phyloP scores from a whole-genome alignment of 2,888 invertebrate genomes.

The Melinaea marsaeus region DNA sequence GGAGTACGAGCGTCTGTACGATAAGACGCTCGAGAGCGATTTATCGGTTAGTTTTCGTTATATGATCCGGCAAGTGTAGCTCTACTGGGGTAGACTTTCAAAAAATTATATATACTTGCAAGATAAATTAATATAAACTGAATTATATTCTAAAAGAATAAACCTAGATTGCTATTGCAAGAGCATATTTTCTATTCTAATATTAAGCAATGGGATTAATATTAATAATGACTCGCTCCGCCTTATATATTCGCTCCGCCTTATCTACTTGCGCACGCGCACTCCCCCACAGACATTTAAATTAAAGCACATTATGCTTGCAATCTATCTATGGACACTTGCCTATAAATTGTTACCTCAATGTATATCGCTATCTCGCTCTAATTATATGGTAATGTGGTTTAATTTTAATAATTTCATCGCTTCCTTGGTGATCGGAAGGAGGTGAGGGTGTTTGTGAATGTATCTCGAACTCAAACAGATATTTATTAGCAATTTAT shows the following conservation, averaged over 20 bases:
- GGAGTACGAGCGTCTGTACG: conserved; percentile 83
- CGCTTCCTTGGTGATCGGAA: conserved; percentile 48
- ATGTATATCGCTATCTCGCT: conserved; percentile 28
- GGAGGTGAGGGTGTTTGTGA: conserved; percentile 55
- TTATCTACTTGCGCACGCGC: background rate
- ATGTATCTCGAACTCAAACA: background rate
- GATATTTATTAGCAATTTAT: background rate
- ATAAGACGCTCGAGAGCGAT: conserved; percentile 82
- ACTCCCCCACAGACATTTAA: conserved; percentile 5
- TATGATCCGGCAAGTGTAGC: conserved; percentile 18
- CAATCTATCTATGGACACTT: conserved; percentile 34
- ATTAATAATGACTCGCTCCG: background rate
- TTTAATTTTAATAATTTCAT: conserved; percentile 42
- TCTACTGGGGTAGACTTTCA: background rate
- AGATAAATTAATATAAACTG: no score
- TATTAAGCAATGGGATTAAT: no score
- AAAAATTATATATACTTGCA: no score
- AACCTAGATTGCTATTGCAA: no score
- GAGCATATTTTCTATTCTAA: no score
- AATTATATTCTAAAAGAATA: no score
- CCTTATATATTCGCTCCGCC: background rate
- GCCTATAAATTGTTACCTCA: conserved; percentile 45
- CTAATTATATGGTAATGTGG: conserved; percentile 50
- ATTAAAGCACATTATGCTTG: conserved; percentile 52
- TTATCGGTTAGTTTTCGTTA: conserved; percentile 68